Conservation (phyloP, 2,888 invertebrate species). For the Metacarcinus magister region DNA sequence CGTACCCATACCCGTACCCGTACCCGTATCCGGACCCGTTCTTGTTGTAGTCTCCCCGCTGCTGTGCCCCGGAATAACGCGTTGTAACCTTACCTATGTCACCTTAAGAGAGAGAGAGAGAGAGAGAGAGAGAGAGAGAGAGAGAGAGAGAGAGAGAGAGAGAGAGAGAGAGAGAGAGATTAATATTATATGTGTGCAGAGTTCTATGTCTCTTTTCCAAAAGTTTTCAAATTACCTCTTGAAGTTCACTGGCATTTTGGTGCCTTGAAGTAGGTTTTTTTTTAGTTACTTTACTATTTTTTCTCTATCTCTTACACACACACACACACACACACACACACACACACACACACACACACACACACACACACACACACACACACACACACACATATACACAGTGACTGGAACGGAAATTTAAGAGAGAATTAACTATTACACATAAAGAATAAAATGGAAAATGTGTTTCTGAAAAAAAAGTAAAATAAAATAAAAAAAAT, state of each 20-base stretch:
- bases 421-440: neutral
- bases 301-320: constrained; percentile 1
- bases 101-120: neutral
- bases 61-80: neutral
- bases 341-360: neutral
- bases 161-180: neutral
- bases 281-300: neutral
- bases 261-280: neutral
- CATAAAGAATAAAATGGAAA: neutral
- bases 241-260: neutral
- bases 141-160: neutral
- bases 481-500: neutral
- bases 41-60: too few relatives aligned
- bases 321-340: neutral
- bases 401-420: neutral
- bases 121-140: constrained; percentile 6
- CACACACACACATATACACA: constrained; percentile 3
- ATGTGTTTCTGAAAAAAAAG: neutral
- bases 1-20: too few relatives aligned
- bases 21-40: too few relatives aligned
- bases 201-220: neutral
- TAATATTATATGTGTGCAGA: neutral
- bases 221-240: constrained; percentile 34
- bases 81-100: neutral
- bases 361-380: neutral